phyloP scores from a whole-genome alignment of 2,797 vertebrate genomes.

The Heteromormyrus szaboi region DNA sequence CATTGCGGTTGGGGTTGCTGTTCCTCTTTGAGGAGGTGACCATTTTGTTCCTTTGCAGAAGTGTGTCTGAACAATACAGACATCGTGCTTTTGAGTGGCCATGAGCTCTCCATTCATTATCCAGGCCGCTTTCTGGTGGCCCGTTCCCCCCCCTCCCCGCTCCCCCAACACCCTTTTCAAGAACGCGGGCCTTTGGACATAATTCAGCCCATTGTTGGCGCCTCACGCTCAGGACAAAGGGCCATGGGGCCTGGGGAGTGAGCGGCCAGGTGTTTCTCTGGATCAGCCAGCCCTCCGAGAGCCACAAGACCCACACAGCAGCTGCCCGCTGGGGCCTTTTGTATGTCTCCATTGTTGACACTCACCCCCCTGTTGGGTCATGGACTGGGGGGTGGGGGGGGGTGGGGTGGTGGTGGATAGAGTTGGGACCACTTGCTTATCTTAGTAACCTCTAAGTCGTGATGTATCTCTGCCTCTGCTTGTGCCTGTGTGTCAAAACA shows the following conservation, averaged over 20 bases:
- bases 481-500: conserved; percentile 32
- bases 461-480: conserved; percentile 54
- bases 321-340: conserved; percentile 81
- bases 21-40: conserved; percentile 6
- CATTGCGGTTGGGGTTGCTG: background rate
- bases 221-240: conserved; percentile 52
- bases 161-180: background rate
- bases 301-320: conserved; percentile 72
- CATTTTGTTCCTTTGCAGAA: conserved; percentile 26
- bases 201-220: conserved; percentile 64
- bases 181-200: conserved; percentile 53
- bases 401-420: conserved; percentile 64
- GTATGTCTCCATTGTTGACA: conserved; percentile 75
- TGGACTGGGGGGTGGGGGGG: conserved; percentile 56
- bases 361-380: conserved; percentile 80
- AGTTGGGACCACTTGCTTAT: conserved; percentile 66
- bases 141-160: background rate
- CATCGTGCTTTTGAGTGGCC: conserved; percentile 7
- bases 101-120: conserved; percentile 16
- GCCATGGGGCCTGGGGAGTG: conserved; percentile 55
- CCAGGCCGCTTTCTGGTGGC: conserved; percentile 7
- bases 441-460: conserved; percentile 70
- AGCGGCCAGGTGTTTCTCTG: conserved; percentile 75
- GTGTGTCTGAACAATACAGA: conserved; percentile 29
- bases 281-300: conserved; percentile 65